These are phyloP conservation scores for Pyrochroa serraticornis DNA, from an alignment of 2,888 invertebrate genomes.

Conservation along the genomic window DNA sequence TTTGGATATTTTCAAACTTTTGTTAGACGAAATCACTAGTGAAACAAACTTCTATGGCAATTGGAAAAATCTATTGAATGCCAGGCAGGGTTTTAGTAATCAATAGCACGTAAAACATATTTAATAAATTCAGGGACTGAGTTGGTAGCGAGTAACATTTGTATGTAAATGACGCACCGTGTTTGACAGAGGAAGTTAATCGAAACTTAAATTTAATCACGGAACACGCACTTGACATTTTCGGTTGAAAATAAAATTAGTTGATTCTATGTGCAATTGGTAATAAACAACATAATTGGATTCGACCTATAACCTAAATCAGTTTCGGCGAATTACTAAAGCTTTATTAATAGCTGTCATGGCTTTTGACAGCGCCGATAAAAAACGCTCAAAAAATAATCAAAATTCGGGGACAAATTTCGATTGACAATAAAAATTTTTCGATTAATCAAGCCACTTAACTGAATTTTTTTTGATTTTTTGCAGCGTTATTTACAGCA, in stretches of 20 bases:
- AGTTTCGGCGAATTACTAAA: too few species aligned
- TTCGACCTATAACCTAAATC: too few species aligned
- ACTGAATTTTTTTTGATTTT: too few species aligned
- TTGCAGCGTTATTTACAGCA: too few species aligned
- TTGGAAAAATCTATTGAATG: neutral
- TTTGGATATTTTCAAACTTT: neutral
- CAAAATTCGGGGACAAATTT: too few species aligned
- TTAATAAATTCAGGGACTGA: conserved; percentile 21
- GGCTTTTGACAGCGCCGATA: too few species aligned
- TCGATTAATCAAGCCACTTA: too few species aligned
- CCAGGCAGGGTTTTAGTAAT: neutral
- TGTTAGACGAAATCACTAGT: neutral
- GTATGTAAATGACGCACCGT: conserved; percentile 28
- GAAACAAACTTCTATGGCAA: neutral
- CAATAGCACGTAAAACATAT: conserved; percentile 15
- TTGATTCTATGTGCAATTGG: too few species aligned
- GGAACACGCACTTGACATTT: conserved; percentile 9
- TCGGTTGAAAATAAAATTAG: too few species aligned
- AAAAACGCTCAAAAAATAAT: too few species aligned
- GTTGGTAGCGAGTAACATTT: conserved; percentile 28
- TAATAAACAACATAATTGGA: too few species aligned
- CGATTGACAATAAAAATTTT: neutral
- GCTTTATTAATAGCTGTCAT: too few species aligned
- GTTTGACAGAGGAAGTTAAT: conserved; percentile 28
- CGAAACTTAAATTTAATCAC: conserved; percentile 25